Conservation (phyloP, 2,888 invertebrate genomes). For the Clistopyga incitator region DNA sequence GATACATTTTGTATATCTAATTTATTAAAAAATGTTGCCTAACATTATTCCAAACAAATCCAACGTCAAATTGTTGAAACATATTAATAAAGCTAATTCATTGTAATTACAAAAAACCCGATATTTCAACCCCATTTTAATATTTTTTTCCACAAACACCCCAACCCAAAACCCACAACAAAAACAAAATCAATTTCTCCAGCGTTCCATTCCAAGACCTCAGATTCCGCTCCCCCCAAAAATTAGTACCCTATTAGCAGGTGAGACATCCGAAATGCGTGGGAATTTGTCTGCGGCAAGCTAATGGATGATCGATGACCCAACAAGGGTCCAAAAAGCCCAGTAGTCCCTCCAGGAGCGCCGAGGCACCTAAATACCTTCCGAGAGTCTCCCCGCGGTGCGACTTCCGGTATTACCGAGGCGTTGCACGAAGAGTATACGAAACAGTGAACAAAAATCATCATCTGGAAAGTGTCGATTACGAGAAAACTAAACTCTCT, state of each 20-base stretch:
- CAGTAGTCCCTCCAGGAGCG: no score
- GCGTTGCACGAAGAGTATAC: neutral
- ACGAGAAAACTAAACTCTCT: slow-evolving; percentile 21
- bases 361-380: neutral
- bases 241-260: neutral
- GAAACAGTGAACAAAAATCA: slow-evolving; percentile 5
- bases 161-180: neutral
- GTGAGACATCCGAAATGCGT: neutral
- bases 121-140: no score
- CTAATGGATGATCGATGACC: slow-evolving; percentile 29
- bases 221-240: neutral
- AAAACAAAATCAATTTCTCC: neutral
- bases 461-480: slow-evolving; percentile 22
- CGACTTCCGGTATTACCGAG: slow-evolving; percentile 27
- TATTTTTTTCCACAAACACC: no score
- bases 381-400: neutral
- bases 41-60: no score
- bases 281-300: slow-evolving; percentile 1
- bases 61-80: no score
- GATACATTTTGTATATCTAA: no score
- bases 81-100: no score
- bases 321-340: slow-evolving; percentile 13
- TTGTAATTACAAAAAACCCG: no score
- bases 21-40: no score
- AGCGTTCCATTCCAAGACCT: neutral